Evolutionary conservation across 2,888 invertebrate species (phyloP).

Genomic region (Liopterus haemorrhoidalis): DNA sequence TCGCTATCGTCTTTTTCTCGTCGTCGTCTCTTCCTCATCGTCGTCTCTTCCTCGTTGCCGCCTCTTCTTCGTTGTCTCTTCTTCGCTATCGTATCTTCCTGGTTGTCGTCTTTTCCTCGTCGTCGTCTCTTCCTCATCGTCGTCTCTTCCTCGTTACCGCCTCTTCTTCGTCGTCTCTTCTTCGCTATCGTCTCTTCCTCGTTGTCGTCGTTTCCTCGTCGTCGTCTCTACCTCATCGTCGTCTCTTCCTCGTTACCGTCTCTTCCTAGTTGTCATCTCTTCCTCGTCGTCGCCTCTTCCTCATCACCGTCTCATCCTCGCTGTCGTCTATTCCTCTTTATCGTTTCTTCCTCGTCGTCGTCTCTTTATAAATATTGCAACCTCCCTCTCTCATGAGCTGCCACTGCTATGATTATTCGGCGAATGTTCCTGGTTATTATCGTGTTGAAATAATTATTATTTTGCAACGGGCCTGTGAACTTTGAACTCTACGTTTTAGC

Average conservation of each 20-base stretch:
- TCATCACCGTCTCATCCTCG: slow-evolving; percentile 29
- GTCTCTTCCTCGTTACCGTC: slow-evolving; percentile 21
- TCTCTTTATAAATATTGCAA: too few species aligned
- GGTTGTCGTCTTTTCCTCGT: slow-evolving; percentile 13
- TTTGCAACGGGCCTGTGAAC: too few species aligned
- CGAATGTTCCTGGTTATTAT: too few species aligned
- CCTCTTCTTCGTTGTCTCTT: slow-evolving; percentile 7
- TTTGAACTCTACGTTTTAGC: too few species aligned
- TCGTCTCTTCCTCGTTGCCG: slow-evolving; percentile 12
- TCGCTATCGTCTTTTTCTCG: slow-evolving; percentile 10
- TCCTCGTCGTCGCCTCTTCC: slow-evolving; percentile 38
- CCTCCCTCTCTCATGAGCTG: too few species aligned
- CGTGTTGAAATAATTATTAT: too few species aligned
- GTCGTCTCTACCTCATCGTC: slow-evolving; percentile 10
- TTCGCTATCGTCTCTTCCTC: slow-evolving; percentile 13
- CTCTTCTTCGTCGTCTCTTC: slow-evolving; percentile 16
- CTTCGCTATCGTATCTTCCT: slow-evolving; percentile 22
- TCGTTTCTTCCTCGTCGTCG: background rate
- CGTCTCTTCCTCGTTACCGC: background rate
- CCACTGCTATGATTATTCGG: too few species aligned
- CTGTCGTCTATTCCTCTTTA: too few species aligned
- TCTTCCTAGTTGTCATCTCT: slow-evolving; percentile 25
- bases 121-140: background rate
- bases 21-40: slow-evolving; percentile 2
- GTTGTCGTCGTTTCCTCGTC: slow-evolving; percentile 23